Conservation (phyloP, 1,140 invertebrate genomes). For the Drosophila saltans region DNA sequence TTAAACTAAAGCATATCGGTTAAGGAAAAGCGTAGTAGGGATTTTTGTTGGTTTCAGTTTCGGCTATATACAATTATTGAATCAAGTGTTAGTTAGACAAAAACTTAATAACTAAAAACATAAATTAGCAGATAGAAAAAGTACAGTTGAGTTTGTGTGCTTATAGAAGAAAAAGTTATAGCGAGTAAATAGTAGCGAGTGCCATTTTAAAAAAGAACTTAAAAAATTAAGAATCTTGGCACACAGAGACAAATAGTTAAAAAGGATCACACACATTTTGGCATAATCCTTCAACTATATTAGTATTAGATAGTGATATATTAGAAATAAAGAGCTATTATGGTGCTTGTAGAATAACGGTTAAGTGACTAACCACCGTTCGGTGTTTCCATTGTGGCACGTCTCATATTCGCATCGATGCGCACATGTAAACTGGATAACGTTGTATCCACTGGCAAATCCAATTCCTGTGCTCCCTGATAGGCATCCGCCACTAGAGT, state of each 20-base stretch:
- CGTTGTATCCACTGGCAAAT: conserved; percentile 78
- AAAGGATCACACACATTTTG: background rate
- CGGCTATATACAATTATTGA: conserved; percentile 51
- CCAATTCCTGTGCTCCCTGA: conserved; percentile 73
- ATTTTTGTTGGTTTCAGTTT: conserved; percentile 22
- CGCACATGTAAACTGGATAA: conserved; percentile 78
- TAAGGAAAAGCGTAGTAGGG: conserved; percentile 64
- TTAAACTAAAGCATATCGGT: conserved; percentile 67
- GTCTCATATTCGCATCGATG: conserved; percentile 75
- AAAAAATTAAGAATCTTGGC: conserved; percentile 39
- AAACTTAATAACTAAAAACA: conserved; percentile 49
- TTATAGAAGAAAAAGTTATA: background rate
- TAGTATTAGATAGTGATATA: conserved; percentile 43
- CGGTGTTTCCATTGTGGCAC: conserved; percentile 77
- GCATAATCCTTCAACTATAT: background rate
- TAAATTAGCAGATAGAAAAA: conserved; percentile 44
- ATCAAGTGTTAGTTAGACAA: conserved; percentile 34
- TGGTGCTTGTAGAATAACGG: conserved; percentile 13
- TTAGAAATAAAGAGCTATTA: conserved; percentile 41
- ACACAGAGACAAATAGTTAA: conserved; percentile 12
- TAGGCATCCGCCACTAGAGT: conserved; percentile 75
- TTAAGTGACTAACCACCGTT: conserved; percentile 80
- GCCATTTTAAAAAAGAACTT: conserved; percentile 18
- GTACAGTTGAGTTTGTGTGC: background rate
- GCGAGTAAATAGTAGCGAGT: conserved; percentile 7